Evolutionary conservation across 53 echinoderm and acorn worm genomes (phyloP).

Genomic region (Arbacia lixula): DNA sequence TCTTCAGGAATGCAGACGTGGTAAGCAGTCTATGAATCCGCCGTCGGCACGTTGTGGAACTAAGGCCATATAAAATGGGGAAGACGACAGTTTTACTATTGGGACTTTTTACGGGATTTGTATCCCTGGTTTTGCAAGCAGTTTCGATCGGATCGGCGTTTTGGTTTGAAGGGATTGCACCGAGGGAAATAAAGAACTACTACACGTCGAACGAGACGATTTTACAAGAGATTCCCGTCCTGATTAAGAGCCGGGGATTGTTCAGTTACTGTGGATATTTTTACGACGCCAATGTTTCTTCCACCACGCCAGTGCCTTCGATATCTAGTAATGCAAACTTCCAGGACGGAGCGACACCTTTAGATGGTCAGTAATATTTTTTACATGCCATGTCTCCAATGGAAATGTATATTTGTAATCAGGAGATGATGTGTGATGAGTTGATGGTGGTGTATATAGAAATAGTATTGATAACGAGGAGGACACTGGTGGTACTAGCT

Average conservation of each 20-base stretch:
- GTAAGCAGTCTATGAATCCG: no score
- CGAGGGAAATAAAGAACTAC: slow-evolving; percentile 54
- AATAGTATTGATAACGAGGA: no score
- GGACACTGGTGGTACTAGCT: no score
- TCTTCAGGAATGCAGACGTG: no score
- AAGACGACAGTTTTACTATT: slow-evolving; percentile 81
- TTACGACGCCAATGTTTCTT: slow-evolving; percentile 46
- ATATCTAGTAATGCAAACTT: slow-evolving; percentile 42
- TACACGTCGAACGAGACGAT: slow-evolving; percentile 9
- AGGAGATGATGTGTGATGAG: no score
- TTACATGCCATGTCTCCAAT: no score
- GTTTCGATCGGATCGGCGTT: slow-evolving; percentile 78
- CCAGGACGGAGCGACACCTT: slow-evolving; percentile 20
- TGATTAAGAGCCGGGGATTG: slow-evolving; percentile 32
- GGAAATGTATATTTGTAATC: no score
- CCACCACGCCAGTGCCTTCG: slow-evolving; percentile 50
- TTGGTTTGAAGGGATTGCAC: slow-evolving; percentile 70
- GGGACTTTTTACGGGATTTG: slow-evolving; percentile 83
- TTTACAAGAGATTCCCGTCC: slow-evolving; percentile 22
- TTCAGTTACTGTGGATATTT: slow-evolving; percentile 50
- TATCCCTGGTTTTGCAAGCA: slow-evolving; percentile 72
- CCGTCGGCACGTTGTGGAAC: no score
- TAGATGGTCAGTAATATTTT: slow-evolving; percentile 12
- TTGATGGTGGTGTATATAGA: no score
- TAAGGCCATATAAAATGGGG: slow-evolving; percentile 65